Base-by-base conservation (phyloP, 2,797 vertebrate species). In the Scleropages formosus region DNA sequence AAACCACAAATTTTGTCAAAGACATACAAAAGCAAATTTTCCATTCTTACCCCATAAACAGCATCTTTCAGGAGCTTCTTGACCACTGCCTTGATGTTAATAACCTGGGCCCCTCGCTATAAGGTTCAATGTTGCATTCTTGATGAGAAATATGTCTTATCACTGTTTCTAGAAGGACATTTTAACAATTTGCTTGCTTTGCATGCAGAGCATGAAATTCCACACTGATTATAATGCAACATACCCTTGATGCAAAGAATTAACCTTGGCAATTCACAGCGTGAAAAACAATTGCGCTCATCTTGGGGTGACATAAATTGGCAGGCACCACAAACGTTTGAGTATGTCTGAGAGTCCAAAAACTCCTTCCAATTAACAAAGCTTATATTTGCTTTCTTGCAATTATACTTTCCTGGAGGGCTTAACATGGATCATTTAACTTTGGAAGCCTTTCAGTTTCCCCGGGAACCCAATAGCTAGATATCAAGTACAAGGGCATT, bases 371-470 rank as follows among this genome's bases (percentile, higher is more conserved):
- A 27, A 24, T 53, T 67, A 20, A 51, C 10, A 62, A 49, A 26
- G 26, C 20, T 31, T 9, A 16, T 58, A 22, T 53, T 70, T 49
- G 27, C 24, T 53, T 63, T 70, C n/a, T 75, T 75, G n/a, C 26
- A 75, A 59, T 70, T 39, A 66, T 18, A 26, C 64, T 24, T 69
- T 75, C 26, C 39, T 59, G 66, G 65, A 69, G 22, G 44, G 22
- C 27, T 69, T 26, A 69, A 53, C n/a, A 58, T 56, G 60, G 20
- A 67, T 66, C 26, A 31, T 20, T 56, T 75, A 67, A 47, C 9
- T 47, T 22, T 61, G 56, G 65, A 46, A 61, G 39, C 11, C n/a
- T 31, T 75, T 75, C 31, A 51, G 31, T 26, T 75, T n/a, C 22
- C 20, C 47, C 53, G 39, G 65, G 22, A 49, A 72, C 59, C 16